Base-by-base conservation (phyloP, 2,113 vertebrate genomes). In the Cottus gobio region DNA sequence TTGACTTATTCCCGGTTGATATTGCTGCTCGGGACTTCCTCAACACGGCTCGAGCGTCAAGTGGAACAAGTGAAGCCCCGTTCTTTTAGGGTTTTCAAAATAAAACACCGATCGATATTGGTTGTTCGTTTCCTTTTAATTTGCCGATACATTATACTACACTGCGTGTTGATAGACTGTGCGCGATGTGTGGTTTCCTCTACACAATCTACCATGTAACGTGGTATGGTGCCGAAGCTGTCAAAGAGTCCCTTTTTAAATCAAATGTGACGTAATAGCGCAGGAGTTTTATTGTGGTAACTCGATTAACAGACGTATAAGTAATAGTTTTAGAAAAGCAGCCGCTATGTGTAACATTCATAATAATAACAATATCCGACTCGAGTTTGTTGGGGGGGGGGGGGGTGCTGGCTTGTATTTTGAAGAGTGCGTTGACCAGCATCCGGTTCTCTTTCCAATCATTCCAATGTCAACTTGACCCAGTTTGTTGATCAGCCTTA, bases 11-110 rank as follows among this genome's bases (percentile, higher is more conserved):
- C 3, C 22, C 61, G 57, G 61, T 70, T 82, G 24, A 57, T 52
- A 18, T 71, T 1, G 44, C 69, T 64, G 44, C 69, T 64, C 61
- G 68, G 63, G 63, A 89, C 87, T 85, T 88, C 87, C 90, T 88
- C 66, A 78, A 89, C 44, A 42, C 42, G 57, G 26, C 22, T 61
- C 9, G 2, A n/a, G 16, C 16, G 50, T 82, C 48, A 85, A 71
- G 36, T 0, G 2, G 11, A 22, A n/a, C 1, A 3, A 16, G 5
- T 0, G 1, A 1, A 12, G 8, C 86, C 85, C 78, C 48, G 36
- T 71, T 15, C 0, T 60, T 31, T 3, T 0, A 42, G 10, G 0
- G 81, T 86, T 86, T 48, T 48, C 89, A 89, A 86, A 89, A 50
- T 80, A 85, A 88, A 88, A 81, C 1, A 7, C 24, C 1, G 3